Base-by-base conservation (phyloP, 1,140 invertebrate species). In the Cheumatopsyche charites region DNA sequence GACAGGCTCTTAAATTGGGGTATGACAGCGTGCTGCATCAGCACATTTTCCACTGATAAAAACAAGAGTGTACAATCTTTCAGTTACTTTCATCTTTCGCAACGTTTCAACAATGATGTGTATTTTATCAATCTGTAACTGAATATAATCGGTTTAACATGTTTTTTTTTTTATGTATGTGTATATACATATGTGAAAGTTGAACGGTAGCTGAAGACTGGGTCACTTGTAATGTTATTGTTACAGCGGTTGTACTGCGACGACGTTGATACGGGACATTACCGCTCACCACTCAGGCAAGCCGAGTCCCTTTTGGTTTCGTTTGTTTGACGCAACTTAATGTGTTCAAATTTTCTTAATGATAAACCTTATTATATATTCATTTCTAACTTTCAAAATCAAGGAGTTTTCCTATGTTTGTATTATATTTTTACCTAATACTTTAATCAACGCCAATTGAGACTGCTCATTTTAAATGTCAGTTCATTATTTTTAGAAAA, bases 1-100 rank as follows among this genome's bases (percentile, higher is more conserved):
- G 95, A 83, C 94, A 95, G 87, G 92, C 93, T 84, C 91, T 97
- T 83, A 96, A 96, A 87, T 87, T 98, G 82, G 87, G 87, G 84
- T 87, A 87, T 86, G 95, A 93, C 42, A 52, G 17, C 13, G 2
- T 58, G n/a, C 29, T 21, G 36, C 15, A 15, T 21, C 13, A 69
- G 41, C n/a, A 23, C 1, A 25, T 49, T 15, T 68, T 45, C 66
- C 66, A 68, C 17, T 72, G 43, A 70, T 45, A 67, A n/a, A n/a
- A 72, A 36, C 49, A 6, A 23, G 11, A 68, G 66, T 68, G 66
- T 47, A 68, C 66, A 43, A 68, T 68, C n/a, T 47, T 68, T 68
- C 47, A 68, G 66, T 68, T 66, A 68, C 17, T 29, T 66, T 66
- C 63, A 66, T 25, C 63, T 66, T 66, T 47, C 43, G 3, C 11